Conservation (phyloP, 2,888 invertebrate species). For the Drosophila cognata region DNA sequence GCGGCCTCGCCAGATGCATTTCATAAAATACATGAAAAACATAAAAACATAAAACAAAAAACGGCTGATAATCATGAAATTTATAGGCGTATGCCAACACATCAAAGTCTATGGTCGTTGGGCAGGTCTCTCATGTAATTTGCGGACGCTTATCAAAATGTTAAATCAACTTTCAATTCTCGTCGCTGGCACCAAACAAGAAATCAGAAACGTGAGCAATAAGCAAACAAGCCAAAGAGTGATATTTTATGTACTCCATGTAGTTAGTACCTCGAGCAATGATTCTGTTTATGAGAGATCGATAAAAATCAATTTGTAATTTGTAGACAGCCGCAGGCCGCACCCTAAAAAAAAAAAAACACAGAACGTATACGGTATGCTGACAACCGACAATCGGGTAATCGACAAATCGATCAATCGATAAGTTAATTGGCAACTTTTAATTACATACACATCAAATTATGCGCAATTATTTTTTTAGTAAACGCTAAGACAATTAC, state of each 20-base stretch:
- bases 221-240: conserved; percentile 69
- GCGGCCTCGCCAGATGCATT: conserved; percentile 67
- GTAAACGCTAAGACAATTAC: conserved; percentile 32
- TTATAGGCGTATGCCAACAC: conserved; percentile 79
- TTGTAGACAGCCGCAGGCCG: conserved; percentile 67
- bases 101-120: conserved; percentile 60
- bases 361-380: not conserved
- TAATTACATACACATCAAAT: conserved; percentile 63
- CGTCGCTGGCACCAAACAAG: conserved; percentile 36
- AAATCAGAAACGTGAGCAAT: conserved; percentile 69
- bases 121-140: conserved; percentile 74
- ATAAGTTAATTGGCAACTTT: conserved; percentile 58
- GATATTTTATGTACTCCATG: conserved; percentile 68
- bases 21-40: conserved; percentile 50
- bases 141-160: conserved; percentile 78
- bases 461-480: conserved; percentile 56
- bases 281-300: conserved; percentile 74
- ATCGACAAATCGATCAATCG: conserved; percentile 47
- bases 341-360: conserved; percentile 45
- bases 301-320: conserved; percentile 81
- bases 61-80: conserved; percentile 74
- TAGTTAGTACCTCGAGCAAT: conserved; percentile 46
- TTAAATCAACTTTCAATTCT: conserved; percentile 78
- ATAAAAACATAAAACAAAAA: conserved; percentile 41
- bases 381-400: conserved; percentile 6